These are phyloP conservation scores for Melinaea marsaeus DNA, from an alignment of 2,888 invertebrate genomes.

Conservation along the genomic window DNA sequence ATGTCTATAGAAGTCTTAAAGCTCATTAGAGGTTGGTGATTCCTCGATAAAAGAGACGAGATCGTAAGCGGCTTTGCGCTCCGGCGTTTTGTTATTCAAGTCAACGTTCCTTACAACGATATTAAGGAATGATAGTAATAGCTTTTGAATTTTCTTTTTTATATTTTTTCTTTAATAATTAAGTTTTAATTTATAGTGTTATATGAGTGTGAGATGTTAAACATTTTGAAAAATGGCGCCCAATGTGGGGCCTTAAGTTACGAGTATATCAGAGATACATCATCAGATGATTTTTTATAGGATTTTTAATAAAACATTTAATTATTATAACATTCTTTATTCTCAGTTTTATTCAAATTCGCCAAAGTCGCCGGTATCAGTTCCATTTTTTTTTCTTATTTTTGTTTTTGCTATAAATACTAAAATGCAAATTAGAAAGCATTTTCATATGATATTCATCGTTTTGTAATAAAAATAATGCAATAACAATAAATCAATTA, in stretches of 20 bases:
- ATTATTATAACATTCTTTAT: conserved; percentile 43
- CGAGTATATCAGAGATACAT: too few species aligned
- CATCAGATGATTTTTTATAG: too few species aligned
- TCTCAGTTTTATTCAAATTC: conserved; percentile 39
- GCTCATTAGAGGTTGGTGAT: conserved; percentile 49
- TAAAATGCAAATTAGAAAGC: conserved; percentile 26
- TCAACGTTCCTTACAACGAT: conserved; percentile 20
- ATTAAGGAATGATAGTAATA: conserved; percentile 23
- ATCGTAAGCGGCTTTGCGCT: conserved; percentile 31
- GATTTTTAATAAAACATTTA: conserved; percentile 28
- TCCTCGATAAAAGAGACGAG: conserved; percentile 31
- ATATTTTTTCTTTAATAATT: background rate
- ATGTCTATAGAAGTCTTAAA: conserved; percentile 47
- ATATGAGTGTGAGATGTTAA: background rate
- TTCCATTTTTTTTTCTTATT: conserved; percentile 47
- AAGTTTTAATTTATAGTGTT: background rate
- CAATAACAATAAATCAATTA: conserved; percentile 21
- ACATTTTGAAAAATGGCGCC: background rate
- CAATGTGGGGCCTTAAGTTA: background rate
- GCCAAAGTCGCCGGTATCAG: conserved; percentile 60
- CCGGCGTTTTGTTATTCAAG: conserved; percentile 25
- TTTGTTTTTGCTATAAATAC: conserved; percentile 31
- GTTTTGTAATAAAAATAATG: conserved; percentile 15
- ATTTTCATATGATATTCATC: conserved; percentile 20
- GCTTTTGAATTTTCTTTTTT: conserved; percentile 10